Conservation (phyloP, 1,140 invertebrate species). For the Calliphora vicina region DNA sequence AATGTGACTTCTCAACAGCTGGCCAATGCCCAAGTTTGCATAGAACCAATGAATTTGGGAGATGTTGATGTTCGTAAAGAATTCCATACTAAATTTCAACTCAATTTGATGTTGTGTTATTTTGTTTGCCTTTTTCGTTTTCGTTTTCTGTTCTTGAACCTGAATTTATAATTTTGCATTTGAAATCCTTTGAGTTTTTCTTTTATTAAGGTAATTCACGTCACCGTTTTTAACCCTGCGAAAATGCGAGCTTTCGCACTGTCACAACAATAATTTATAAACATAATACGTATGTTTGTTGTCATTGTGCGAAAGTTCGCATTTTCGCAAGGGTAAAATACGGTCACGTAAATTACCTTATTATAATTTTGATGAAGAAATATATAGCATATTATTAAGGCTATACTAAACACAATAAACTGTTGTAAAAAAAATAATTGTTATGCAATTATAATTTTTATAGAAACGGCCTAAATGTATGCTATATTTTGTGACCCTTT, state of each 20-base stretch:
- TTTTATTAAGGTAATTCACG: no score
- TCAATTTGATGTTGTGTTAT: constrained; percentile 38
- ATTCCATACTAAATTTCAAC: constrained; percentile 24
- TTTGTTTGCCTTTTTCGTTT: constrained; percentile 29
- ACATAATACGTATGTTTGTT: no score
- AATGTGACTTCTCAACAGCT: constrained; percentile 64
- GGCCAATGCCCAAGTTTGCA: constrained; percentile 76
- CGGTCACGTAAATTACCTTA: no score
- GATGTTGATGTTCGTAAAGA: constrained; percentile 73
- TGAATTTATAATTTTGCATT: constrained; percentile 9
- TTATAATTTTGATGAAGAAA: no score
- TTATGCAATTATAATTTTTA: not conserved
- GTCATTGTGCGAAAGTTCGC: no score
- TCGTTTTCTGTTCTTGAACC: not conserved
- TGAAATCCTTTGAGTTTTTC: not conserved
- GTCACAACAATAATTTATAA: no score
- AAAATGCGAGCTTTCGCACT: no score
- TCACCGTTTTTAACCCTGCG: no score
- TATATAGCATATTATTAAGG: no score
- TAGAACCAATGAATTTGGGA: constrained; percentile 71
- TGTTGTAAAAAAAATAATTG: no score
- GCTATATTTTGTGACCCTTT: not conserved
- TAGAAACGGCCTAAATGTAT: not conserved
- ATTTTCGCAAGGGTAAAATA: no score
- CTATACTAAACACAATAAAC: no score